Evolutionary conservation across 23 tunicate species (phyloP).

Genomic region (Aplidium turbinatum): DNA sequence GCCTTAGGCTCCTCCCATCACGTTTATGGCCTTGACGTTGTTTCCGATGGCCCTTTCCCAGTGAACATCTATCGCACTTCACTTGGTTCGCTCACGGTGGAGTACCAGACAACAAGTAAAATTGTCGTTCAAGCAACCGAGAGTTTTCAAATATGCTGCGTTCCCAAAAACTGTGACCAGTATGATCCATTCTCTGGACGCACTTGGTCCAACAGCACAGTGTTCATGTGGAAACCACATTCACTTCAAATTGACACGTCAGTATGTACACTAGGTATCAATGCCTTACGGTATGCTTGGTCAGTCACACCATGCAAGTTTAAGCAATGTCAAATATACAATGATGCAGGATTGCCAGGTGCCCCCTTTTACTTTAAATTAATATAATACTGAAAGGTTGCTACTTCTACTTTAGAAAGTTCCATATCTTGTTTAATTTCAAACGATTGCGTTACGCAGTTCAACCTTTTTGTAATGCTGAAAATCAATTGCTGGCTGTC

Average conservation of each 20-base stretch:
- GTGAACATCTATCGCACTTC: slow-evolving; percentile 4
- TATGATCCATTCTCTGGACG: slow-evolving; percentile 5
- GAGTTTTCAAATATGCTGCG: slow-evolving; percentile 60
- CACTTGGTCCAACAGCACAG: slow-evolving; percentile 38
- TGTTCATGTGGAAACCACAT: slow-evolving; percentile 1
- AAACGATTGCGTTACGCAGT: too few relatives aligned
- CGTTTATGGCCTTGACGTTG: slow-evolving; percentile 25
- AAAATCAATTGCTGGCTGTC: too few relatives aligned
- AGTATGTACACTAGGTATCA: slow-evolving; percentile 10
- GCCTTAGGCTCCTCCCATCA: slow-evolving; percentile 46
- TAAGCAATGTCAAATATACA: slow-evolving; percentile 71
- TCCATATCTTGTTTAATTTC: too few relatives aligned
- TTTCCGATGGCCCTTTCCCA: slow-evolving; percentile 64
- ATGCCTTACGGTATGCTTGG: slow-evolving; percentile 66
- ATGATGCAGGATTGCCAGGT: slow-evolving; percentile 49
- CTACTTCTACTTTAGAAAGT: too few relatives aligned
- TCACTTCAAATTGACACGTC: slow-evolving; percentile 3
- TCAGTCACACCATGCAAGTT: slow-evolving; percentile 66
- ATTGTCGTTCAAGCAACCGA: slow-evolving; percentile 26
- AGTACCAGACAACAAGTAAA: slow-evolving; percentile 27
- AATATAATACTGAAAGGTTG: too few relatives aligned
- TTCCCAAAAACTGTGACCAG: slow-evolving; percentile 18
- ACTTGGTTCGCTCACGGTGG: slow-evolving; percentile 25
- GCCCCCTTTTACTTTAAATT: slow-evolving; percentile 70
- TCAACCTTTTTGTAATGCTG: too few relatives aligned